Percentiles rank a stretch among this genome's conserved stretches.
Conservation (phyloP, 2,113 vertebrate genomes). For the Myrmecophaga tridactyla region DNA sequence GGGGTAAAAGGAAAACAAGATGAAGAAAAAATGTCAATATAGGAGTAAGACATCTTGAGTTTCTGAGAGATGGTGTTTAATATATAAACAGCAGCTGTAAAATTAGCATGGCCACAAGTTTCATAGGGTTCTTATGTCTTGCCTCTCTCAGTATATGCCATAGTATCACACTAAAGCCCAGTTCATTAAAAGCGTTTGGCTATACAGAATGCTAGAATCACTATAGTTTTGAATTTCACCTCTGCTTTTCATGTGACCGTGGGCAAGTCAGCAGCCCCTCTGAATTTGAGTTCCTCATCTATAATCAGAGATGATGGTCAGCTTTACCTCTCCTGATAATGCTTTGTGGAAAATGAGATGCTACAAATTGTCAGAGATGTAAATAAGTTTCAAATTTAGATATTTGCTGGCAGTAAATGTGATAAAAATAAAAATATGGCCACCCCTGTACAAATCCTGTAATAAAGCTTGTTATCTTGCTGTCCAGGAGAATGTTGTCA, state of each 20-base stretch:
- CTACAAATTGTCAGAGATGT: neutral
- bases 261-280: neutral
- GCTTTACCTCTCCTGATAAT: neutral
- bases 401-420: neutral
- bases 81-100: neutral
- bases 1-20: neutral
- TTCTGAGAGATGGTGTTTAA: neutral
- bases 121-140: neutral
- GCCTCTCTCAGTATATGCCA: neutral
- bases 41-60: neutral
- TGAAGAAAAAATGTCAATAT: neutral
- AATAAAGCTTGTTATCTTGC: neutral
- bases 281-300: neutral
- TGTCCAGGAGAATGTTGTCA: neutral
- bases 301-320: neutral
- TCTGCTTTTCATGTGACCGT: neutral
- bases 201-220: neutral
- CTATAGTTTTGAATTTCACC: neutral
- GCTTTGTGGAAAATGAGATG: conserved; percentile 4
- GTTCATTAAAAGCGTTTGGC: neutral
- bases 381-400: neutral
- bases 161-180: neutral
- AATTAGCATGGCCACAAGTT: neutral
- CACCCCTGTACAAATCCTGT: neutral
- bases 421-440: neutral